Conservation (phyloP, 1,140 invertebrate species). For the Microvelia longipes region DNA sequence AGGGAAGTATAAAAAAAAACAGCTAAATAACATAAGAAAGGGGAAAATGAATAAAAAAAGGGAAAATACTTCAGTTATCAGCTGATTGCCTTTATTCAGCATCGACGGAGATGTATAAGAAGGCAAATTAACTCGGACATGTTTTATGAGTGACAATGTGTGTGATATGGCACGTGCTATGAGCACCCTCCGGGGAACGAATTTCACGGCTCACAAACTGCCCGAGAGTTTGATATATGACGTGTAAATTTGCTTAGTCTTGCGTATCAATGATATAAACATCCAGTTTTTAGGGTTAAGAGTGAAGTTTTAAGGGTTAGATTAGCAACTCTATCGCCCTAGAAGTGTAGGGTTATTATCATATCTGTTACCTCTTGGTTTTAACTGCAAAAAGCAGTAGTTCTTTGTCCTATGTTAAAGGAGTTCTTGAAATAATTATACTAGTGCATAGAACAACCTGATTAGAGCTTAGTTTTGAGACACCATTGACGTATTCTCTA, state of each 20-base stretch:
- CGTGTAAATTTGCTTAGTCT: neutral
- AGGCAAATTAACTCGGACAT: neutral
- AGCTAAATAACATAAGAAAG: neutral
- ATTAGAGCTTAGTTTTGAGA: too few species aligned
- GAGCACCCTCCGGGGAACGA: neutral
- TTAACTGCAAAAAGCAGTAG: too few species aligned
- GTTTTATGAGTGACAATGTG: neutral
- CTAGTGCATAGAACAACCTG: too few species aligned
- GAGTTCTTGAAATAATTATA: too few species aligned
- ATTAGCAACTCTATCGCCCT: too few species aligned
- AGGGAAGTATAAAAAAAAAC: neutral
- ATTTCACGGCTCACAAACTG: neutral
- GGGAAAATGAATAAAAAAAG: neutral
- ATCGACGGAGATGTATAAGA: neutral
- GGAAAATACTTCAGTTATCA: neutral
- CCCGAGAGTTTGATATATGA: neutral
- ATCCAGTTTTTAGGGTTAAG: neutral
- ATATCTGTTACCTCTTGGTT: too few species aligned
- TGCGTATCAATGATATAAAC: neutral
- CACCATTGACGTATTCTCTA: too few species aligned
- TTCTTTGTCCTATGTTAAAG: too few species aligned
- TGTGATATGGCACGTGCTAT: neutral
- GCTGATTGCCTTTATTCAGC: neutral
- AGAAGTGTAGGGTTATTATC: too few species aligned
- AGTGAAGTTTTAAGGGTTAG: too few species aligned